Percentiles rank a stretch among this genome's conserved stretches.
These are phyloP conservation scores for Cheilosia variabilis DNA, from an alignment of 2,888 invertebrate species.

Conservation along the genomic window DNA sequence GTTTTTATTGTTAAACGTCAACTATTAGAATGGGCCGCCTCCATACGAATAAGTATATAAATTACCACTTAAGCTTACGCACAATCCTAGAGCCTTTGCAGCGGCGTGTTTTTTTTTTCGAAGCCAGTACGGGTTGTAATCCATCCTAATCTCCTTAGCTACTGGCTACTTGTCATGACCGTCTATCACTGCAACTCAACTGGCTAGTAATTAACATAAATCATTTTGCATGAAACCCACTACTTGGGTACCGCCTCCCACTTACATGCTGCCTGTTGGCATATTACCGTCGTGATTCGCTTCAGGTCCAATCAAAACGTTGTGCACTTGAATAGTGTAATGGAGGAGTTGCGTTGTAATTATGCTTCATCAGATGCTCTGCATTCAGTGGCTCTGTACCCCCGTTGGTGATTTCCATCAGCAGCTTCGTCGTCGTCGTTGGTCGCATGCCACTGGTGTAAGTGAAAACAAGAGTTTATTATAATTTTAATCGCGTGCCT, in stretches of 20 bases:
- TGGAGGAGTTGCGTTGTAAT: constrained; percentile 75
- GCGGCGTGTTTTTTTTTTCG: neutral
- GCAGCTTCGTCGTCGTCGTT: constrained; percentile 3
- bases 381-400: constrained; percentile 61
- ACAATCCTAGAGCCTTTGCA: constrained; percentile 14
- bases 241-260: constrained; percentile 70
- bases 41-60: constrained; percentile 21
- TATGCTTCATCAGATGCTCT: constrained; percentile 70
- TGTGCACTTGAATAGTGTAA: constrained; percentile 72
- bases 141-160: constrained; percentile 72
- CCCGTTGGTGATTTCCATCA: constrained; percentile 48
- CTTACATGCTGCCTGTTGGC: constrained; percentile 66
- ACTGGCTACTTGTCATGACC: constrained; percentile 74
- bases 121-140: constrained; percentile 51
- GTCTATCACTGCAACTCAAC: constrained; percentile 70
- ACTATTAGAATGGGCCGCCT: constrained; percentile 29
- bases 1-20: constrained; percentile 66
- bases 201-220: constrained; percentile 74
- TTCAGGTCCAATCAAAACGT: constrained; percentile 74
- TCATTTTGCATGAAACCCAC: constrained; percentile 71
- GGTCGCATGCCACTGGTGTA: constrained; percentile 53
- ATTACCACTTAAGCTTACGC: constrained; percentile 33
- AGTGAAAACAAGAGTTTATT: constrained; percentile 75
- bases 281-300: constrained; percentile 74
- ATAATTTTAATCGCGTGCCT: constrained; percentile 75